Evolutionary conservation across 2,888 invertebrate genomes (phyloP), one percentile per base, ranked within the genome.

Genomic region (Pediacus dermestoides): DNA sequence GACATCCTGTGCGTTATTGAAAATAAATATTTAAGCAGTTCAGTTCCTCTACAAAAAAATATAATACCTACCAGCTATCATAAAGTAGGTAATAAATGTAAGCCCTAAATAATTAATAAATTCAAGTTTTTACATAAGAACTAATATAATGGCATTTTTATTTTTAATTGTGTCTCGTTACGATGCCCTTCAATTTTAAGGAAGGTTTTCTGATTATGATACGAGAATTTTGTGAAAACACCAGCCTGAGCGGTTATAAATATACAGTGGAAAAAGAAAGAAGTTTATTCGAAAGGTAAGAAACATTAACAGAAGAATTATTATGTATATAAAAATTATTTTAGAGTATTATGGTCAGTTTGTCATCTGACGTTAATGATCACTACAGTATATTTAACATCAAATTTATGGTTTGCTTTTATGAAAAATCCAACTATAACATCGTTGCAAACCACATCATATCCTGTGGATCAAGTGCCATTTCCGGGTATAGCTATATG

Each of bases 401-500:
- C 4, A 14, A 11, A 41, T 18, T 30, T 54, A n/a, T 43, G 46
- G 40, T 11, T 33, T 8, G 53, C 50, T 13, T 67, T 61, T 42
- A 52, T 55, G 1, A 41, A 41, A 2, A 65, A 64, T 37, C 66
- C 70, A 3, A 64, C 75, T 2, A 67, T 76, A 1, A 73, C 77
- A 1, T 71, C 69, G 1, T 61, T 71, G 46, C 73, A 76, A 36
- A 70, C 71, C 0, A 58, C 67, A 1, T 68, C 69, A 18, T 77
- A 75, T 62, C 75, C 77, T 1, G 73, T 81, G 30, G 65, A 70
- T 12, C 61, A 74, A 13, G 73, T 82, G 2, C 72, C 77, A 47
- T 82, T 81, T 65, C 82, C 83, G 6, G 80, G 74, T 0, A 64
- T 82, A 7, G 75, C 78, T 3, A 62, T 83, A 30, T 82, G 82